Evolutionary conservation across 2,888 invertebrate genomes (phyloP).

Genomic region (Tachystola acroxantha): DNA sequence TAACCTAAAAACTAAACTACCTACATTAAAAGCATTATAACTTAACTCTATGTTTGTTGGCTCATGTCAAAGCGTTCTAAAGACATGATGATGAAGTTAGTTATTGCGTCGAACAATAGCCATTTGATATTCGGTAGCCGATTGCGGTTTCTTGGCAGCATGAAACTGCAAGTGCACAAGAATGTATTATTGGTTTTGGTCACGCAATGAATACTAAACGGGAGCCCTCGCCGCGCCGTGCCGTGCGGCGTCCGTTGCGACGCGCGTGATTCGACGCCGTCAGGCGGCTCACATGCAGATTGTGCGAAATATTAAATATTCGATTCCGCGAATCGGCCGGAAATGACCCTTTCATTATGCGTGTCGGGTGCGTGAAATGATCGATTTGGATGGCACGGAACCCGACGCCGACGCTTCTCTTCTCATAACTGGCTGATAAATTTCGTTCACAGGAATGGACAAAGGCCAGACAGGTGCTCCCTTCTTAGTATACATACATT

Average conservation of each 20-base stretch:
- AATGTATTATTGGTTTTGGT: conserved; percentile 62
- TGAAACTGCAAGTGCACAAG: conserved; percentile 75
- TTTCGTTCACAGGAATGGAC: conserved; percentile 26
- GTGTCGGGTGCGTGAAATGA: conserved; percentile 58
- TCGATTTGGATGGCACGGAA: conserved; percentile 53
- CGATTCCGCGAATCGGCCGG: conserved; percentile 65
- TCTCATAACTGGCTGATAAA: conserved; percentile 46
- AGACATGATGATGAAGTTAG: conserved; percentile 23
- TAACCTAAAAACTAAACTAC: no score
- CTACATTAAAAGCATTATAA: no score
- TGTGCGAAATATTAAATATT: conserved; percentile 44
- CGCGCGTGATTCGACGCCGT: conserved; percentile 1
- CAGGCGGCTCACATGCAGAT: conserved; percentile 16
- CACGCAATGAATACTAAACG: conserved; percentile 66
- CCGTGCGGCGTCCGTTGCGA: conserved; percentile 21
- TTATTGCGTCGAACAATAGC: conserved; percentile 44
- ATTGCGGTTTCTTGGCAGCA: conserved; percentile 65
- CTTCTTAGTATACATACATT: conserved; percentile 1
- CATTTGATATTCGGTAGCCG: conserved; percentile 67
- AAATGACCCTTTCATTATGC: conserved; percentile 68
- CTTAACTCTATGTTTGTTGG: no score
- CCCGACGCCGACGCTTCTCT: conserved; percentile 31
- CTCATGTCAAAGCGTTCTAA: neutral
- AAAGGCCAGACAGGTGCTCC: conserved; percentile 6
- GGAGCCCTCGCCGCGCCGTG: conserved; percentile 37